Evolutionary conservation across 2,888 invertebrate species (phyloP).

Genomic region (Tetrapedia diversipes): DNA sequence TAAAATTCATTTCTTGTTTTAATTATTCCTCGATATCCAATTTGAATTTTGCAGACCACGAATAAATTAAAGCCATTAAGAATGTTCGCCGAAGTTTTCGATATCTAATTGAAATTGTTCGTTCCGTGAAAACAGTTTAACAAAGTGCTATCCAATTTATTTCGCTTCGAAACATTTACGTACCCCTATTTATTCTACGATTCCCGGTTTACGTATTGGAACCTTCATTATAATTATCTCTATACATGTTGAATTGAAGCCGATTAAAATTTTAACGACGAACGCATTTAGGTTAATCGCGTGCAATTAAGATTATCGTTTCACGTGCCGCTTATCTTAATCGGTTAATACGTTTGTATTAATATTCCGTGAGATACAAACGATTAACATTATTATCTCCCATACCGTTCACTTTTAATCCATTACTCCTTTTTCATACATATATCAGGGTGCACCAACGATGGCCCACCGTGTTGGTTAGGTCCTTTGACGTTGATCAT

Average conservation of each 20-base stretch:
- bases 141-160: no score
- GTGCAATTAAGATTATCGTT: background rate
- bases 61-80: no score
- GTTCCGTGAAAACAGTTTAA: no score
- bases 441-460: slow-evolving; percentile 6
- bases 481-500: slow-evolving; percentile 23
- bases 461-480: background rate
- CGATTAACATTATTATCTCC: background rate
- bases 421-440: background rate
- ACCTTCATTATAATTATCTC: background rate
- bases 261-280: background rate
- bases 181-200: no score
- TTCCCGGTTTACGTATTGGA: no score
- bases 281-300: background rate
- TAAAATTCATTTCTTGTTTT: no score
- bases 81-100: no score
- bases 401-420: background rate
- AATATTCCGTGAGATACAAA: background rate
- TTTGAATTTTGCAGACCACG: no score
- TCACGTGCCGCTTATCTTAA: background rate
- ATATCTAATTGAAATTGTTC: no score
- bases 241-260: background rate
- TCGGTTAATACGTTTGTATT: background rate
- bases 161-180: no score
- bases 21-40: no score